Evolutionary conservation across 30 jellyfish, hydroid and myxozoan species (phyloP), one percentile per base, ranked within the genome.

Genomic region (Pseudorhiza aurosa): DNA sequence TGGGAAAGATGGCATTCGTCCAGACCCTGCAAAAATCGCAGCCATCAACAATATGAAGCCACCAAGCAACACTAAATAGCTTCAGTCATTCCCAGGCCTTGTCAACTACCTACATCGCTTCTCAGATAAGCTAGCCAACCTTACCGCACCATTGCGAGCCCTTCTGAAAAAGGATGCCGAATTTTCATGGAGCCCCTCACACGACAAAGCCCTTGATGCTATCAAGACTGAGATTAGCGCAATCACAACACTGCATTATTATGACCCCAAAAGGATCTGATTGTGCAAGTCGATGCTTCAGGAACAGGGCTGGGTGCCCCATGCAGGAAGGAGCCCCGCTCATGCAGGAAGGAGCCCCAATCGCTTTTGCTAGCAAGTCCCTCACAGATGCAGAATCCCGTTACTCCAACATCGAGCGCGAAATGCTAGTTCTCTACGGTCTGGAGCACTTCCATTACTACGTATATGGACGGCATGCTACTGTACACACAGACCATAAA

Each of bases 21-120:
- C 87, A 25, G 88, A 82, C 46, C 95, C 87, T 35, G 19, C 31
- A 82, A 70, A 70, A 70, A 81, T 63, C 43, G 82, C 33, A 47
- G 89, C 62, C 21, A 27, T 77, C 33, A 60, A 39, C 42, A 58
- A 77, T 0, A 56, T 58, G 71, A 21, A 83, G 24, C 67, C 67
- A 53, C 67, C 67, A 9, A 36, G 24, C 37, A 36, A 53, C 25
- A 53, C 8, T 33, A 42, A 36, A 58, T 70, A 58, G 62, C 68
- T 77, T 42, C 82, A 57, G 18, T 18, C 83, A 47, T 62, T 40
- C 33, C 15, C 59, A 69, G 91, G 85, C 25, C 18, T 33, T 64
- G 39, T 65, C 17, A 80, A 63, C 30, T 80, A 80, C 65, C 76
- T 80, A 50, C 70, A 77, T 47, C 47, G 65, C 58, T 80, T 63